Evolutionary conservation across 2,888 invertebrate genomes (phyloP).

Genomic region (Arge pagana): DNA sequence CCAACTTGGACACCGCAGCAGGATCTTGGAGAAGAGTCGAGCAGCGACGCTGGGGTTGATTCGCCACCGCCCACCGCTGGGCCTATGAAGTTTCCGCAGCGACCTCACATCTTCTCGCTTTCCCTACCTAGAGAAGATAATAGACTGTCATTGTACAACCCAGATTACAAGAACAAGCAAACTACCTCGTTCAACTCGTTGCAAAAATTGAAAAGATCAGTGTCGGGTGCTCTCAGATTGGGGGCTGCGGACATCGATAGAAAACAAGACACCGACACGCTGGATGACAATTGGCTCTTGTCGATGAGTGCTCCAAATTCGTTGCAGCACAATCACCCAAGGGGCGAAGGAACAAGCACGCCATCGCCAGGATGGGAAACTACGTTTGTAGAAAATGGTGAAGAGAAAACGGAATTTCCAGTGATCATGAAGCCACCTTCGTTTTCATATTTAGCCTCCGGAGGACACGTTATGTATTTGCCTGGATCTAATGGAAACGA

Average conservation of each 20-base stretch:
- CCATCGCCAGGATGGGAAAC: conserved; percentile 32
- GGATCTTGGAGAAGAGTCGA: conserved; percentile 73
- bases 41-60: conserved; percentile 52
- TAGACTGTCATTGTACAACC: conserved; percentile 41
- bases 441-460: conserved; percentile 66
- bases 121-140: conserved; percentile 73
- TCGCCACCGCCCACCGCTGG: conserved; percentile 45
- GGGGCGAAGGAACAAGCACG: conserved; percentile 37
- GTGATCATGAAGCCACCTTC: conserved; percentile 53
- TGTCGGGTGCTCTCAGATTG: conserved; percentile 67
- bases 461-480: conserved; percentile 81
- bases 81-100: conserved; percentile 55
- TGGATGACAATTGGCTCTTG: conserved; percentile 78
- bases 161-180: conserved; percentile 58
- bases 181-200: conserved; percentile 65
- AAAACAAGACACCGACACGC: conserved; percentile 55
- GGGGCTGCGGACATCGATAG: conserved; percentile 61
- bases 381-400: conserved; percentile 28
- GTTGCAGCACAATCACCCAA: conserved; percentile 66
- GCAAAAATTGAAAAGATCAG: conserved; percentile 73
- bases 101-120: conserved; percentile 73
- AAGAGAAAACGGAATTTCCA: conserved; percentile 41
- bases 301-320: conserved; percentile 82
- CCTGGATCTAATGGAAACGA: conserved; percentile 59
- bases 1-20: conserved; percentile 84